These are phyloP conservation scores for Meandrina meandrites DNA, from an alignment of 92 coral and sea anemone genomes.

Conservation along the genomic window DNA sequence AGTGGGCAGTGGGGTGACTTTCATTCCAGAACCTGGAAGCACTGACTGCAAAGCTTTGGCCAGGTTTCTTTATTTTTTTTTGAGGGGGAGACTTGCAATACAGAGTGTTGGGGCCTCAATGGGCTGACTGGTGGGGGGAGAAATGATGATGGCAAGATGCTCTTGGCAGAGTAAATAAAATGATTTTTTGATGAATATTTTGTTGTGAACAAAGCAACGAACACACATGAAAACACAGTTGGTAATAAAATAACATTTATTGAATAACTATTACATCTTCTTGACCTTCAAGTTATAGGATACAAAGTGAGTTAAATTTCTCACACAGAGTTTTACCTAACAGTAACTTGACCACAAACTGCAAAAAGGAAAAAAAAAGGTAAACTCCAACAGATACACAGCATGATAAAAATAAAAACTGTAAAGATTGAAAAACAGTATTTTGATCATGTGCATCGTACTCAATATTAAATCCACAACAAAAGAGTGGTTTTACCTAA, in stretches of 20 bases:
- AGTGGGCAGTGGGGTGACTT: too few relatives aligned
- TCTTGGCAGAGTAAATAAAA: too few relatives aligned
- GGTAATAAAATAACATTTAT: conserved; percentile 17
- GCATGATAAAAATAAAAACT: background rate
- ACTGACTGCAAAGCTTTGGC: too few relatives aligned
- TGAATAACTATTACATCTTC: background rate
- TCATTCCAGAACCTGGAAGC: too few relatives aligned
- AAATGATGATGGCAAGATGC: too few relatives aligned
- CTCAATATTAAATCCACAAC: background rate
- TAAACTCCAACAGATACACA: background rate
- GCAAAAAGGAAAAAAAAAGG: background rate
- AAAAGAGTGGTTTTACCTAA: too few relatives aligned
- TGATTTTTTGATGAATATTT: too few relatives aligned
- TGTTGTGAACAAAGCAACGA: background rate
- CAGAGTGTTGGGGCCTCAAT: too few relatives aligned
- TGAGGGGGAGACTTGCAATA: too few relatives aligned
- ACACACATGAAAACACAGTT: background rate
- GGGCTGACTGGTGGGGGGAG: too few relatives aligned
- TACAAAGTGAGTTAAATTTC: background rate
- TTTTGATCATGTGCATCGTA: background rate
- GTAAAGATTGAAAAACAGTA: background rate
- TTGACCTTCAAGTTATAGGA: background rate
- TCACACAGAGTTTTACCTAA: background rate
- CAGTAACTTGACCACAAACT: background rate
- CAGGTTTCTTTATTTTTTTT: too few relatives aligned